These are phyloP conservation scores for Acanthiza pusilla DNA, from an alignment of 2,797 vertebrate genomes.

Conservation along the genomic window DNA sequence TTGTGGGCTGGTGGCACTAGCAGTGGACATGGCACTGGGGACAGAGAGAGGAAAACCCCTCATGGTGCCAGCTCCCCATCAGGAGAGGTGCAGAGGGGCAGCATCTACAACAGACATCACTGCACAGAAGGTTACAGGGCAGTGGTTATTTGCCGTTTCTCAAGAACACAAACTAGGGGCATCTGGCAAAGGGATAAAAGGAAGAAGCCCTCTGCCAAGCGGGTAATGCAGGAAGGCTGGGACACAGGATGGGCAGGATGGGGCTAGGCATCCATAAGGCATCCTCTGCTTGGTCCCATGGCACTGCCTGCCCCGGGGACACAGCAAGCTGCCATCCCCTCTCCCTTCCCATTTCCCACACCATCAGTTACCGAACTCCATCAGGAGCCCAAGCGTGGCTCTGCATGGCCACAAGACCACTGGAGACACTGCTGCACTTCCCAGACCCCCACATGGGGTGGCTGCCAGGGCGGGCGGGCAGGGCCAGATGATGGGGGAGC, in stretches of 20 bases:
- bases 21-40: not conserved
- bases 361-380: accelerated
- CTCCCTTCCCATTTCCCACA: not conserved
- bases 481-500: not conserved
- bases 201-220: not conserved
- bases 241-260: not conserved
- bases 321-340: not conserved
- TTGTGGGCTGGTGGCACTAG: not conserved
- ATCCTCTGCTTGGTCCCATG: accelerated
- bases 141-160: not conserved
- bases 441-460: accelerated
- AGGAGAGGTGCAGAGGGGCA: not conserved
- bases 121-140: not conserved
- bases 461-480: not conserved
- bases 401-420: accelerated
- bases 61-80: not conserved
- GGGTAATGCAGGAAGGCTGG: accelerated
- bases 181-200: not conserved
- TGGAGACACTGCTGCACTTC: accelerated
- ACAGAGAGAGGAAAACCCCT: not conserved
- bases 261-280: not conserved
- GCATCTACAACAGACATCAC: not conserved
- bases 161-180: not conserved
- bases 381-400: accelerated
- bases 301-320: not conserved